These are phyloP conservation scores for Megalurothrips usitatus DNA, from an alignment of 2,888 invertebrate species.

Conservation along the genomic window DNA sequence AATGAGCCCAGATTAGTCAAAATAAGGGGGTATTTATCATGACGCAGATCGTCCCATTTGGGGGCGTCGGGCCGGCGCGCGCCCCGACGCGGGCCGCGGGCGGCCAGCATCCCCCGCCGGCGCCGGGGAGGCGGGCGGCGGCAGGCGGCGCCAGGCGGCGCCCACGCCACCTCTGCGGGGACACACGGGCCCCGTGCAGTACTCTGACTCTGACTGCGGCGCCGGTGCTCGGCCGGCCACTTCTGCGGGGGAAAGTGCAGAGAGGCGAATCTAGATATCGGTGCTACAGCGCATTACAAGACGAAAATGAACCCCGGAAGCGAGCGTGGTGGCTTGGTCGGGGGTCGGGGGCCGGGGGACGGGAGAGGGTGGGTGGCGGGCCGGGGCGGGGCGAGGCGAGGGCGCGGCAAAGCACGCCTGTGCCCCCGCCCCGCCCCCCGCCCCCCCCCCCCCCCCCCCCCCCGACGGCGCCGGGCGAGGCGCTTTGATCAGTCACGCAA, in stretches of 20 bases:
- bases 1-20: conserved; percentile 5
- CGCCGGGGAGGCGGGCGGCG: background rate
- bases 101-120: too few relatives aligned
- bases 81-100: background rate
- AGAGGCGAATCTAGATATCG: conserved; percentile 20
- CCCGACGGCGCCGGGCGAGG: background rate
- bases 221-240: too few relatives aligned
- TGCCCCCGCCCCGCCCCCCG: background rate
- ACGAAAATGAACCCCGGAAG: conserved; percentile 19
- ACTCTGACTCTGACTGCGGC: too few relatives aligned
- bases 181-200: too few relatives aligned
- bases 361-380: too few relatives aligned
- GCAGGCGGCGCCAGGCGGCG: too few relatives aligned
- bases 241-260: background rate
- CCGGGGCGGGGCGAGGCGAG: too few relatives aligned
- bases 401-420: too few relatives aligned
- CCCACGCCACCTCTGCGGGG: too few relatives aligned
- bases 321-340: background rate
- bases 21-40: conserved; percentile 17
- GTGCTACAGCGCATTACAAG: background rate
- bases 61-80: background rate
- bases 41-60: background rate
- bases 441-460: background rate
- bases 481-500: conserved; percentile 24
- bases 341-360: background rate